These are phyloP conservation scores for Rhipidura dahli DNA, from an alignment of 2,113 vertebrate genomes.

Conservation along the genomic window DNA sequence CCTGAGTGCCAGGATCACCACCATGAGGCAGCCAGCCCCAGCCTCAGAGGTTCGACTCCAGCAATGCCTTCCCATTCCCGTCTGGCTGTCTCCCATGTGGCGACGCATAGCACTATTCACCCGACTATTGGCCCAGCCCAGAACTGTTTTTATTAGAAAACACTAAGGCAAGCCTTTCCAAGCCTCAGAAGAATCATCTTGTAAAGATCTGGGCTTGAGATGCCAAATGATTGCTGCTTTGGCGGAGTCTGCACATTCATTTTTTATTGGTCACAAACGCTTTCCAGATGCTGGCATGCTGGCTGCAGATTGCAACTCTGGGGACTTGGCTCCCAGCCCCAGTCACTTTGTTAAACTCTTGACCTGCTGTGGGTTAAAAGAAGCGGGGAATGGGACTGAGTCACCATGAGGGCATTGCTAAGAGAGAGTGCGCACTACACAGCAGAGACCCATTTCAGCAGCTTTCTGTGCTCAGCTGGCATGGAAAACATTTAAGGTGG, in stretches of 20 bases:
- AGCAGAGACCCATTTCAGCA: constrained; percentile 47
- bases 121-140: constrained; percentile 37
- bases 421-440: background rate
- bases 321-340: constrained; percentile 64
- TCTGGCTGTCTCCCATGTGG: constrained; percentile 52
- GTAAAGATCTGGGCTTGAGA: constrained; percentile 56
- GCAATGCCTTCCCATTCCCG: background rate
- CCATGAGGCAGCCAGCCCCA: background rate
- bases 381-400: constrained; percentile 57
- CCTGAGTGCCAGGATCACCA: background rate
- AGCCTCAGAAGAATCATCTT: constrained; percentile 65
- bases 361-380: constrained; percentile 68
- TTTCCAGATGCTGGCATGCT: constrained; percentile 72
- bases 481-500: constrained; percentile 59
- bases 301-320: constrained; percentile 58
- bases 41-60: background rate
- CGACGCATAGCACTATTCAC: constrained; percentile 30
- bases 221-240: constrained; percentile 66
- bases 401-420: constrained; percentile 56
- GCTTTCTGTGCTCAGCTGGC: constrained; percentile 50
- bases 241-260: constrained; percentile 64
- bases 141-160: constrained; percentile 66
- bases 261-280: constrained; percentile 69
- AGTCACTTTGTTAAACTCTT: constrained; percentile 75
- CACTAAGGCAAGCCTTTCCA: constrained; percentile 56